Evolutionary conservation across 2,888 invertebrate genomes (phyloP).

Genomic region (Heterodera filipjevi): DNA sequence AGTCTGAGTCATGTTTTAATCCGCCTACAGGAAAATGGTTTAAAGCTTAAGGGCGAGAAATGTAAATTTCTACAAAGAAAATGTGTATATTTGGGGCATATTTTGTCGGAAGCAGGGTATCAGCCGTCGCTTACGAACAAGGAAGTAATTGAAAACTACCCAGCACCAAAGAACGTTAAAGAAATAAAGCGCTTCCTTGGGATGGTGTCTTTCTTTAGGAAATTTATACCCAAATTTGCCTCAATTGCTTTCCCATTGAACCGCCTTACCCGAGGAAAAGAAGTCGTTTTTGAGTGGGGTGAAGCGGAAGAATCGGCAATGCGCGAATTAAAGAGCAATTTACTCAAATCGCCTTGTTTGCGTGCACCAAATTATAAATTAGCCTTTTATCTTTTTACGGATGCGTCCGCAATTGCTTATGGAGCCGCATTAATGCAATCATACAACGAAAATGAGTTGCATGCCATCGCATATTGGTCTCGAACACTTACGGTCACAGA

Average conservation of each 20-base stretch:
- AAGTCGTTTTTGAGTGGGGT: slow-evolving; percentile 39
- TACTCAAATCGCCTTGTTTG: slow-evolving; percentile 16
- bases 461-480: neutral
- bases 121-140: slow-evolving; percentile 4
- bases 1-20: neutral
- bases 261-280: slow-evolving; percentile 15
- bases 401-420: slow-evolving; percentile 28
- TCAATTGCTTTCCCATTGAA: slow-evolving; percentile 38
- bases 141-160: slow-evolving; percentile 23
- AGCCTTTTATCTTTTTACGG: slow-evolving; percentile 31
- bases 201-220: slow-evolving; percentile 37
- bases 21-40: slow-evolving; percentile 10
- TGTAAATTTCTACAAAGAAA: slow-evolving; percentile 12
- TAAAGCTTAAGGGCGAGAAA: slow-evolving; percentile 24
- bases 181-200: slow-evolving; percentile 43
- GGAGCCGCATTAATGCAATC: slow-evolving; percentile 26
- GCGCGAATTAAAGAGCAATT: slow-evolving; percentile 25
- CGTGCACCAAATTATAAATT: slow-evolving; percentile 26
- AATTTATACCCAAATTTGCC: slow-evolving; percentile 42
- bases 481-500: no score
- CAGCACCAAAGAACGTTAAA: slow-evolving; percentile 30
- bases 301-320: slow-evolving; percentile 39
- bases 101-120: neutral
- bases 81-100: slow-evolving; percentile 25
- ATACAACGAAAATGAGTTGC: neutral